These are phyloP conservation scores for Dolichallabes microphthalmus DNA, from an alignment of 2,113 vertebrate species.

Conservation along the genomic window DNA sequence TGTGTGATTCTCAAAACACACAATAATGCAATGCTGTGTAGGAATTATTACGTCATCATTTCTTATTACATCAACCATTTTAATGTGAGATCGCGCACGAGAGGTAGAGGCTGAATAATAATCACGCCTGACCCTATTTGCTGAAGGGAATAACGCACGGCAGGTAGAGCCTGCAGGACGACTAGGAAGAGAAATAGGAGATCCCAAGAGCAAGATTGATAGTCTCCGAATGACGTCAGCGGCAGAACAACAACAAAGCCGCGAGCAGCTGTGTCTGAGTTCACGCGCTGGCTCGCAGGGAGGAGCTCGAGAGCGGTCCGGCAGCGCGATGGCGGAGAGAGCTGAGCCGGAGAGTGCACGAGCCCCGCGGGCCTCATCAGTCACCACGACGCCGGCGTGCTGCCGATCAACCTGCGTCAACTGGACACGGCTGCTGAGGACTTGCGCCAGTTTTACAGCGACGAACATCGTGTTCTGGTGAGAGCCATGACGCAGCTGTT, in stretches of 20 bases:
- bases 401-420: constrained; percentile 61
- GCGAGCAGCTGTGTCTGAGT: constrained; percentile 36
- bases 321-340: constrained; percentile 43
- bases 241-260: constrained; percentile 56
- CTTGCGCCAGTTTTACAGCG: constrained; percentile 75
- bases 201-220: constrained; percentile 28
- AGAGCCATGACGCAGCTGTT: constrained; percentile 65
- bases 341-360: constrained; percentile 18
- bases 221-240: constrained; percentile 66
- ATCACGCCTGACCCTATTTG: background rate
- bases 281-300: background rate
- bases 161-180: constrained; percentile 17
- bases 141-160: background rate
- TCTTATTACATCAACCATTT: background rate
- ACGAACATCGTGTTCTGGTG: constrained; percentile 83
- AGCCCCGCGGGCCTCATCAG: constrained; percentile 13
- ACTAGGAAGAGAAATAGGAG: constrained; percentile 1
- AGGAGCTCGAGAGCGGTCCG: constrained; percentile 23
- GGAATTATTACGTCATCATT: background rate
- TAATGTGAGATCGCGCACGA: background rate
- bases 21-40: no score
- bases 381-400: background rate
- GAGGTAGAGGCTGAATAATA: background rate
- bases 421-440: constrained; percentile 80
- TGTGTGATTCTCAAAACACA: no score